Evolutionary conservation across 2,797 vertebrate species (phyloP).

Genomic region (Mormyrops boulengeri): DNA sequence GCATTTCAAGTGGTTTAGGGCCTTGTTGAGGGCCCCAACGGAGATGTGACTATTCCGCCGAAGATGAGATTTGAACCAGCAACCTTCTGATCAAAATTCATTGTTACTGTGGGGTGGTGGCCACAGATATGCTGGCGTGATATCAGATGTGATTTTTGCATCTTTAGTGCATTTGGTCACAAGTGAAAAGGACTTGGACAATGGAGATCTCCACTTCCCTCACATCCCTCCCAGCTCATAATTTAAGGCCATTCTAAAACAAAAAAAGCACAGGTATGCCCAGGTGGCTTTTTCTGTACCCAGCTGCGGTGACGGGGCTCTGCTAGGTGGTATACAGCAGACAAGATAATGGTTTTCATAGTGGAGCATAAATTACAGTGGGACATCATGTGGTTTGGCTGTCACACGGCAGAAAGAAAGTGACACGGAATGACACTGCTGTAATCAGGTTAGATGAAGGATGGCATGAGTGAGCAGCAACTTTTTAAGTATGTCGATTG

Average conservation of each 20-base stretch:
- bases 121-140: slow-evolving; percentile 30
- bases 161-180: slow-evolving; percentile 20
- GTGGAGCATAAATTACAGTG: not conserved
- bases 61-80: not conserved
- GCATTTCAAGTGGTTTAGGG: not conserved
- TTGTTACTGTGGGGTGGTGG: slow-evolving; percentile 22
- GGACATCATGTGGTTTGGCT: not conserved
- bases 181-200: slow-evolving; percentile 19
- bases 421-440: not conserved
- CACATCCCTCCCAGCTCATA: not conserved
- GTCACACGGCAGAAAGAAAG: not conserved
- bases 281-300: not conserved
- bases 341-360: slow-evolving; percentile 2
- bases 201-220: not conserved
- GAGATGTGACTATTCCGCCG: not conserved
- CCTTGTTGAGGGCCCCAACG: not conserved
- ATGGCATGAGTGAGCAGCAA: not conserved
- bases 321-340: not conserved
- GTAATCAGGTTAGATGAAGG: not conserved
- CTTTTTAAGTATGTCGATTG: not conserved
- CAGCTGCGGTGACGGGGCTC: not conserved
- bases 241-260: not conserved
- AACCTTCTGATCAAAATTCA: slow-evolving; percentile 14
- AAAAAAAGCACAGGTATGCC: not conserved
- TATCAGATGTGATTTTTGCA: slow-evolving; percentile 22